Evolutionary conservation across 1,140 invertebrate genomes (phyloP).

Genomic region (Paraescarpia echinospica): DNA sequence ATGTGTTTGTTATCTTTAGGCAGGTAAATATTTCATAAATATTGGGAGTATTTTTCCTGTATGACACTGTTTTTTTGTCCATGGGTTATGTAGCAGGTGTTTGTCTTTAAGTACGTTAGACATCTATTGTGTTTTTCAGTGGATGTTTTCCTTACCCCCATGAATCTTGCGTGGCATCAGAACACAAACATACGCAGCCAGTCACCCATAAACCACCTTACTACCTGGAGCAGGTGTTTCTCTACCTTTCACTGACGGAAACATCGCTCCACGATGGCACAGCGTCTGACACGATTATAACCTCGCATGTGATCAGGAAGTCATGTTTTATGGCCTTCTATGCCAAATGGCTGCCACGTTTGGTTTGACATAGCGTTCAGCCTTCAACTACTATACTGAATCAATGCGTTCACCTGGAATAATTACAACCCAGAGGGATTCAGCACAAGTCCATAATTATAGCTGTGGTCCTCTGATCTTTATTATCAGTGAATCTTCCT

Average conservation of each 20-base stretch:
- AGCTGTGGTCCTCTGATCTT: not conserved
- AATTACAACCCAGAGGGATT: not conserved
- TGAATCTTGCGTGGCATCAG: not conserved
- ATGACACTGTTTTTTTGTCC: too few relatives aligned
- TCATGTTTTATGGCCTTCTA: not conserved
- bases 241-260: not conserved
- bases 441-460: not conserved
- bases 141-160: not conserved
- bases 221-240: not conserved
- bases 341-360: not conserved
- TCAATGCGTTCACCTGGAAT: not conserved
- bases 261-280: not conserved
- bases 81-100: too few relatives aligned
- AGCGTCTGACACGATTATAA: not conserved
- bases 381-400: not conserved
- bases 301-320: not conserved
- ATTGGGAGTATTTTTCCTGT: too few relatives aligned
- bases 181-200: not conserved
- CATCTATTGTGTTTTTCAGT: not conserved
- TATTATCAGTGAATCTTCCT: not conserved
- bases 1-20: too few relatives aligned
- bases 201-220: not conserved
- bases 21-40: too few relatives aligned
- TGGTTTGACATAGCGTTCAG: not conserved
- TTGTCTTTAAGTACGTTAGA: not conserved